phyloP scores from a whole-genome alignment of 64 coral and sea anemone species.

The Cladopsammia gracilis region DNA sequence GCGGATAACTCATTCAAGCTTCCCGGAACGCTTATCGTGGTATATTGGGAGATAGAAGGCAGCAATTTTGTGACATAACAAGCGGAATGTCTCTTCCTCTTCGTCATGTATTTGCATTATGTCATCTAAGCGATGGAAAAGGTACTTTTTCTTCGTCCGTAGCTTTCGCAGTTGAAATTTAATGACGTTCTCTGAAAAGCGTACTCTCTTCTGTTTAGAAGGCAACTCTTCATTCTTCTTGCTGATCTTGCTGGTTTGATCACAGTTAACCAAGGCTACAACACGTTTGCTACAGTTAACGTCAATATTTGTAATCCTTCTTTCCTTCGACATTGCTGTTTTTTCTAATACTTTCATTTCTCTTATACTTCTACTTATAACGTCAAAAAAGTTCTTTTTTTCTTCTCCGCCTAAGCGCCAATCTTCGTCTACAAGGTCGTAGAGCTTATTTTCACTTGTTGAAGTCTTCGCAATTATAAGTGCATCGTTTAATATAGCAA shows the following conservation, averaged over 20 bases:
- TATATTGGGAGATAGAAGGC: too few species aligned
- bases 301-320: not conserved
- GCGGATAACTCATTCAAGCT: too few species aligned
- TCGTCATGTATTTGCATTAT: not conserved
- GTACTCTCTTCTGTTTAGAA: not conserved
- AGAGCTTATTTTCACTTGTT: not conserved
- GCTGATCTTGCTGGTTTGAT: not conserved
- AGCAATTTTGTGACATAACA: not conserved
- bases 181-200: not conserved
- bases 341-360: not conserved
- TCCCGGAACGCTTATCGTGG: too few species aligned
- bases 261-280: not conserved
- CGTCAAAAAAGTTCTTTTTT: not conserved
- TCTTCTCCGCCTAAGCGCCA: not conserved
- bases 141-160: not conserved
- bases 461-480: slow-evolving; percentile 4
- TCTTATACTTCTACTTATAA: not conserved
- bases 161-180: slow-evolving; percentile 2
- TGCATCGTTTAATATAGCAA: slow-evolving; percentile 55
- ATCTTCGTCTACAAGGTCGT: slow-evolving; percentile 29
- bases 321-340: not conserved
- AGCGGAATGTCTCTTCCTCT: slow-evolving; percentile 2
- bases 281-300: not conserved
- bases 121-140: slow-evolving; percentile 20
- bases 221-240: not conserved